Conservation (phyloP, 2,797 vertebrate genomes). For the Anolis apletophallus region DNA sequence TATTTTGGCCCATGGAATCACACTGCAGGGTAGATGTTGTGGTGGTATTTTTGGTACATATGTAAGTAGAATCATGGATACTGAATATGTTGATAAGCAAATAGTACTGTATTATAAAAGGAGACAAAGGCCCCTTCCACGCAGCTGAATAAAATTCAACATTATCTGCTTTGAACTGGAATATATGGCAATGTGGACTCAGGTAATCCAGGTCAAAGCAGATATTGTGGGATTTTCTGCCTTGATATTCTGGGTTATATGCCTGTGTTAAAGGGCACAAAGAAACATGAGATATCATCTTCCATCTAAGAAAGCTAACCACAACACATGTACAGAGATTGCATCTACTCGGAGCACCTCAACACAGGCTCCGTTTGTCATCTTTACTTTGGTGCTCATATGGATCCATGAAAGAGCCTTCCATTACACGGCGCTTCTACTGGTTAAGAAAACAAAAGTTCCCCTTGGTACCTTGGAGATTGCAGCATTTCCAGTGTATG, state of each 20-base stretch:
- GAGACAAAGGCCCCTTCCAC: background rate
- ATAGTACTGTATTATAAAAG: background rate
- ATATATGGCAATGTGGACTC: no score
- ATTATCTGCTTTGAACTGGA: no score
- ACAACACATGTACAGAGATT: background rate
- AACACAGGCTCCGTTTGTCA: background rate
- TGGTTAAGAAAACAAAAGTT: background rate
- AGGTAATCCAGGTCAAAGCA: no score
- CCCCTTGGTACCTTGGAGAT: background rate
- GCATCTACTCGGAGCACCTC: background rate
- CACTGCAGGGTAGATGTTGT: no score
- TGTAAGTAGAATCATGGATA: no score
- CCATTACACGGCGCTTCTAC: background rate
- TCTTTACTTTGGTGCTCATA: background rate
- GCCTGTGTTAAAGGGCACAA: conserved; percentile 30
- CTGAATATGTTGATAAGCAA: no score
- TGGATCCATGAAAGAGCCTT: background rate
- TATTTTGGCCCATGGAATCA: no score
- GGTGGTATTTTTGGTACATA: no score
- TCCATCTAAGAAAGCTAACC: background rate
- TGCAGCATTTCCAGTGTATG: background rate
- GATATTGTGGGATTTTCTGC: no score
- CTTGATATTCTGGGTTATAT: no score
- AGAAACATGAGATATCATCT: background rate
- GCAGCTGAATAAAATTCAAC: no score